These are phyloP conservation scores for Nymphicus hollandicus DNA, from an alignment of 2,113 vertebrate genomes.

Conservation along the genomic window DNA sequence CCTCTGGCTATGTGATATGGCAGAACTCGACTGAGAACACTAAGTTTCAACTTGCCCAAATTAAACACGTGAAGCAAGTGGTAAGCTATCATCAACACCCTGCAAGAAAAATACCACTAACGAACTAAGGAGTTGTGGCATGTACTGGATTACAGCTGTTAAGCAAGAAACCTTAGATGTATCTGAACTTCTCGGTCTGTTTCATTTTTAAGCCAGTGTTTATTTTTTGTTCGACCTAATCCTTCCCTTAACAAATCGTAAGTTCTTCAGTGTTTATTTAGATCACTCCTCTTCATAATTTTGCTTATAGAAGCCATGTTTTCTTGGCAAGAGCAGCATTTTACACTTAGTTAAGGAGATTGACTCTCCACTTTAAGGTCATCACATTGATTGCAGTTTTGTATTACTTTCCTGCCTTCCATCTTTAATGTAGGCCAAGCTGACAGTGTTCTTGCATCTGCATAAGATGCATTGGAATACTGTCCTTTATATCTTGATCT, in stretches of 20 bases:
- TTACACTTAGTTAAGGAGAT: background rate
- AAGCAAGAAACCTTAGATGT: background rate
- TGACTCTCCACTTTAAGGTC: background rate
- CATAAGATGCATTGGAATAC: background rate
- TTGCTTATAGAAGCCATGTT: background rate
- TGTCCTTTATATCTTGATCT: background rate
- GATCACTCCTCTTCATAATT: background rate
- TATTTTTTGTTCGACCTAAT: background rate
- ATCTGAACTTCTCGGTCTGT: background rate
- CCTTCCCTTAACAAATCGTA: background rate
- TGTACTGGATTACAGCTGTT: background rate
- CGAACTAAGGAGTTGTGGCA: background rate
- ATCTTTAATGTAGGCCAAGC: background rate
- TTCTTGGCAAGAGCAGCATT: background rate
- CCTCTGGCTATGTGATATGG: slow-evolving; percentile 84
- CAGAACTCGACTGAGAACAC: slow-evolving; percentile 87
- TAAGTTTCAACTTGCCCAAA: slow-evolving; percentile 79
- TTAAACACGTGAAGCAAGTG: slow-evolving; percentile 87
- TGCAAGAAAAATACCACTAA: background rate
- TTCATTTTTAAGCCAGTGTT: background rate
- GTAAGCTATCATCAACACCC: slow-evolving; percentile 66
- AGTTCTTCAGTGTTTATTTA: background rate
- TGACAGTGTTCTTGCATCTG: background rate
- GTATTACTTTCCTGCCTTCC: background rate
- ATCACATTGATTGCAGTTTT: background rate